These are phyloP conservation scores for Rallus crepitans DNA, from an alignment of 2,797 vertebrate genomes.

Conservation along the genomic window DNA sequence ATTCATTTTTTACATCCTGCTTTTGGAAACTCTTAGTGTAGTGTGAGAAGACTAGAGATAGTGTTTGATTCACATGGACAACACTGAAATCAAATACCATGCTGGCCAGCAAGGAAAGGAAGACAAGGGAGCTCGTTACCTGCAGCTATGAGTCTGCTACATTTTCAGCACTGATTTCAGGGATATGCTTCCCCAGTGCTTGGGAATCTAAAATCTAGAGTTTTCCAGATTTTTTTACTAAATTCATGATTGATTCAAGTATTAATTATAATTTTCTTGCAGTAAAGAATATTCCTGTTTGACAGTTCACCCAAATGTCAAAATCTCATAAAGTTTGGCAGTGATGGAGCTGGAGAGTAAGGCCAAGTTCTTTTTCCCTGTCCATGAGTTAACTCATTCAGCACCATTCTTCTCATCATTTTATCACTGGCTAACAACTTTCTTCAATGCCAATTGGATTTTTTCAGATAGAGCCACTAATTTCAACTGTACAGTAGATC, in stretches of 20 bases:
- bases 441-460: slow-evolving; percentile 72
- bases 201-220: background rate
- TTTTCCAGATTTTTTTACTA: background rate
- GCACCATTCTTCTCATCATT: background rate
- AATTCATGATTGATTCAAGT: background rate
- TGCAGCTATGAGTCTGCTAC: background rate
- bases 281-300: background rate
- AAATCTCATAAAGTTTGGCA: background rate
- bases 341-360: background rate
- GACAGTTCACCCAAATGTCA: background rate
- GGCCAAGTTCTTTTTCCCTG: background rate
- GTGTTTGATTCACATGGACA: background rate
- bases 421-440: slow-evolving; percentile 54
- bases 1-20: background rate
- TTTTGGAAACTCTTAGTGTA: background rate
- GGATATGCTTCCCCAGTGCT: background rate
- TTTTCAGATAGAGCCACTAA: slow-evolving; percentile 62
- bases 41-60: background rate
- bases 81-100: background rate
- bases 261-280: background rate
- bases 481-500: slow-evolving; percentile 59
- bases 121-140: background rate
- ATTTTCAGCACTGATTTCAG: background rate
- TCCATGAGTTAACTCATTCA: background rate
- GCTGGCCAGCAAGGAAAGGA: background rate